phyloP scores from a whole-genome alignment of 2,797 vertebrate species.

The Cynodonichthys magdalenae region DNA sequence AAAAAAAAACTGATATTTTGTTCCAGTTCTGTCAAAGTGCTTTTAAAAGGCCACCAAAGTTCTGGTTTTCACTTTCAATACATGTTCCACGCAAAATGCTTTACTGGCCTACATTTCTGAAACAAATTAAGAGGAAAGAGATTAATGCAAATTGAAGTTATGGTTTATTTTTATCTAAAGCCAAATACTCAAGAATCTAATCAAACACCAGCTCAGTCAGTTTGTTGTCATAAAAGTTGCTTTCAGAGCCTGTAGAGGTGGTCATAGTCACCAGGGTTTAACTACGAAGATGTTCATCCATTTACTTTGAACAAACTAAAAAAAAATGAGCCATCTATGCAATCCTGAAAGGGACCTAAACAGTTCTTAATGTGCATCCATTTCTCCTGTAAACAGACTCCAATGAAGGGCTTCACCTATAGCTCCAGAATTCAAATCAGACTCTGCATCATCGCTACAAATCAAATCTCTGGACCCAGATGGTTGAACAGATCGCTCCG shows the following conservation, averaged over 20 bases:
- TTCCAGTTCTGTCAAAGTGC: too few relatives aligned
- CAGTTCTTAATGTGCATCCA: background rate
- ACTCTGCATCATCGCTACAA: background rate
- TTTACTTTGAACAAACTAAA: constrained; percentile 9
- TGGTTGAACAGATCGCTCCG: background rate
- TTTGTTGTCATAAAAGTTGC: background rate
- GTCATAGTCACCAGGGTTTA: constrained; percentile 19
- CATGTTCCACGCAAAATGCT: too few relatives aligned
- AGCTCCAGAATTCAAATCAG: constrained; percentile 22
- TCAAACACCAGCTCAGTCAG: background rate
- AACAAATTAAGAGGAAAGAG: too few relatives aligned
- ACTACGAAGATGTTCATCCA: constrained; percentile 1
- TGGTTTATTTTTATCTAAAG: background rate
- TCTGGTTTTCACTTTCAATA: too few relatives aligned
- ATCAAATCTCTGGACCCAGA: background rate
- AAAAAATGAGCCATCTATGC: too few relatives aligned
- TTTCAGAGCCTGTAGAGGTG: background rate
- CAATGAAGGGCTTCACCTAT: constrained; percentile 15
- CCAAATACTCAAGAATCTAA: constrained; percentile 10
- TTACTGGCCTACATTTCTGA: too few relatives aligned
- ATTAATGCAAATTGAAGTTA: too few relatives aligned
- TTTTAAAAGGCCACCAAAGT: too few relatives aligned
- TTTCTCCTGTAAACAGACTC: constrained; percentile 19
- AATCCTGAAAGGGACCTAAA: background rate
- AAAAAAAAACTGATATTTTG: too few relatives aligned